Evolutionary conservation across 2,888 invertebrate genomes (phyloP).

Genomic region (Chrysomela aeneicollis): DNA sequence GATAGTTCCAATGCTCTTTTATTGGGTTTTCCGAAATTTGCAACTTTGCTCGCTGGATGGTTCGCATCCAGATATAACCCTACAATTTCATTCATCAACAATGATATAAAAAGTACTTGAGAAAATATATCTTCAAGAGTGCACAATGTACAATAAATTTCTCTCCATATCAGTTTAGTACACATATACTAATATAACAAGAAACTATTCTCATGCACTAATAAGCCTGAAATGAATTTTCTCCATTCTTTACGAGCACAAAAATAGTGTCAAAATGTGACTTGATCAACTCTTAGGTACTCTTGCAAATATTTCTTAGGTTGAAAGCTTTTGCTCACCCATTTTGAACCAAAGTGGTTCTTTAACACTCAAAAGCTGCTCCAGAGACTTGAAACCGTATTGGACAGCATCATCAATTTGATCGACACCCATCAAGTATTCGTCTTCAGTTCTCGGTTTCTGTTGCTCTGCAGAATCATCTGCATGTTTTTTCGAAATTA

Average conservation of each 20-base stretch:
- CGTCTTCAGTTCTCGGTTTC: not conserved
- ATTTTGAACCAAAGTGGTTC: slow-evolving; percentile 69
- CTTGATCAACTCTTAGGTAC: too few species aligned
- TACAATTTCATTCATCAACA: slow-evolving; percentile 59
- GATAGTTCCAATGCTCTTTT: slow-evolving; percentile 69
- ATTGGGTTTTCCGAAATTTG: slow-evolving; percentile 75
- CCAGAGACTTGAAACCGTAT: slow-evolving; percentile 73
- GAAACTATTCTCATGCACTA: too few species aligned
- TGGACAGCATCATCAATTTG: slow-evolving; percentile 70
- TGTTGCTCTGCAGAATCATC: not conserved
- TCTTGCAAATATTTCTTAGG: too few species aligned
- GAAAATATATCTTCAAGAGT: not conserved
- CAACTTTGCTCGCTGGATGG: slow-evolving; percentile 74
- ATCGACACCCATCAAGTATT: not conserved
- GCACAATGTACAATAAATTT: not conserved
- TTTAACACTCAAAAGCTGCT: slow-evolving; percentile 68
- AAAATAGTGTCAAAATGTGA: too few species aligned
- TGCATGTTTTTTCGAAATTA: not conserved
- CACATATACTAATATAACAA: too few species aligned
- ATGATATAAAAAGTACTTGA: not conserved
- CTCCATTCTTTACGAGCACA: too few species aligned
- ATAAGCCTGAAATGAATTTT: too few species aligned
- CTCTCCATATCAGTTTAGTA: too few species aligned
- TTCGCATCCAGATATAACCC: slow-evolving; percentile 70
- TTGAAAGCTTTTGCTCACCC: slow-evolving; percentile 64